These are phyloP conservation scores for Oeneis ivallda DNA, from an alignment of 2,888 invertebrate species.

Conservation along the genomic window DNA sequence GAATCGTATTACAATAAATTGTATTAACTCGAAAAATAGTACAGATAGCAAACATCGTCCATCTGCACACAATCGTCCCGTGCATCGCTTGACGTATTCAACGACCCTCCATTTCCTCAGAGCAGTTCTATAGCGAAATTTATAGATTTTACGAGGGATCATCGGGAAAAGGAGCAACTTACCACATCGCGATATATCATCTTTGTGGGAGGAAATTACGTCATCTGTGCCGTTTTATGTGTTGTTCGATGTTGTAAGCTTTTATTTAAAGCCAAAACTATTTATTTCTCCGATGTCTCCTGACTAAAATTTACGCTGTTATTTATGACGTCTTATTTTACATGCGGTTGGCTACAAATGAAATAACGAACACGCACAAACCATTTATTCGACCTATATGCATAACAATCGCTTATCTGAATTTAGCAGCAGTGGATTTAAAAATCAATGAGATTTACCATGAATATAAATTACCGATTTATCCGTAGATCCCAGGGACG, in stretches of 20 bases:
- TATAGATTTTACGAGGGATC: conserved; percentile 79
- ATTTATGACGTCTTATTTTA: conserved; percentile 6
- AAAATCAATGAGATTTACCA: conserved; percentile 49
- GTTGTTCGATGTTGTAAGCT: conserved; percentile 39
- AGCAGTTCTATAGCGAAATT: conserved; percentile 65
- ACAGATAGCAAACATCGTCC: conserved; percentile 80
- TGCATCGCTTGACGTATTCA: conserved; percentile 54
- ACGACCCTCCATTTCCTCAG: conserved; percentile 66
- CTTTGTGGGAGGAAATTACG: conserved; percentile 71
- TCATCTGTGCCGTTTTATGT: conserved; percentile 63
- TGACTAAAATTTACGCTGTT: conserved; percentile 7
- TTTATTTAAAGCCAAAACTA: conserved; percentile 27
- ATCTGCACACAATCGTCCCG: conserved; percentile 77
- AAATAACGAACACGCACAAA: neutral
- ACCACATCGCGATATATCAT: conserved; percentile 76
- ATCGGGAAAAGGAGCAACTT: conserved; percentile 69
- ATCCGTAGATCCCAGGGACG: conserved; percentile 59
- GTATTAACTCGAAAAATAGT: conserved; percentile 82
- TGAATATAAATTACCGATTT: conserved; percentile 74
- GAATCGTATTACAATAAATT: conserved; percentile 82
- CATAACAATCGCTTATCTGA: conserved; percentile 43
- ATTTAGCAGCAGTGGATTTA: conserved; percentile 49
- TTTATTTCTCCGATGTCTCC: conserved; percentile 20
- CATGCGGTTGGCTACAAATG: neutral
- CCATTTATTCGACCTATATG: conserved; percentile 12